Conservation (phyloP, 2,888 invertebrate genomes). For the Heliconius charithonia region DNA sequence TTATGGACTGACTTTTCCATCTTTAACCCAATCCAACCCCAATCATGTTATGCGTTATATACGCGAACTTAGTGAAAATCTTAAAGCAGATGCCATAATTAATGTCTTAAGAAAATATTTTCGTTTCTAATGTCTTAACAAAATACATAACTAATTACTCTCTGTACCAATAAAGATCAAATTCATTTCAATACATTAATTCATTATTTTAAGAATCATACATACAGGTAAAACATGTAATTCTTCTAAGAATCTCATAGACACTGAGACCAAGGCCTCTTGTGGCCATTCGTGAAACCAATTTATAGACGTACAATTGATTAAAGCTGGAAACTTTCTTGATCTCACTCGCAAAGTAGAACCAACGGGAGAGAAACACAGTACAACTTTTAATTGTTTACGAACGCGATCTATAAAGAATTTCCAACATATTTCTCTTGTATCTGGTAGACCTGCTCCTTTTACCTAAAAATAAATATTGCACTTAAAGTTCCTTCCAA, state of each 20-base stretch:
- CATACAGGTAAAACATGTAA: conserved; percentile 90
- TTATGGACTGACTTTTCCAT: not conserved
- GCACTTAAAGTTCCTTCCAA: not conserved
- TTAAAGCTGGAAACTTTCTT: conserved; percentile 97
- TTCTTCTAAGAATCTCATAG: conserved; percentile 93
- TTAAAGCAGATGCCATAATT: not conserved
- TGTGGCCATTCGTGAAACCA: conserved; percentile 99
- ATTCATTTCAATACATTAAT: not conserved
- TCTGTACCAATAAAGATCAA: not conserved
- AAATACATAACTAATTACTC: too few species aligned
- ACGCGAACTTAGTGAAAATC: not conserved
- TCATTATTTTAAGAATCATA: conserved; percentile 27
- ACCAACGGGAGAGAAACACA: conserved; percentile 98
- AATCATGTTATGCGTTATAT: not conserved
- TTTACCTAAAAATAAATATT: conserved; percentile 83
- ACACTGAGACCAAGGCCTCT: conserved; percentile 97
- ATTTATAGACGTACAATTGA: conserved; percentile 97
- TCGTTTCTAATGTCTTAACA: not conserved
- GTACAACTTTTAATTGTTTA: conserved; percentile 94
- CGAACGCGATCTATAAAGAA: conserved; percentile 98
- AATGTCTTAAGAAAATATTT: not conserved
- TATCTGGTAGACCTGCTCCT: conserved; percentile 95
- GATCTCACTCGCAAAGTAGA: conserved; percentile 95
- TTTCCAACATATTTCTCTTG: conserved; percentile 98
- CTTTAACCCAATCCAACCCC: not conserved